These are phyloP conservation scores for Balanococcus diminutus DNA, from an alignment of 2,888 invertebrate genomes.

Conservation along the genomic window DNA sequence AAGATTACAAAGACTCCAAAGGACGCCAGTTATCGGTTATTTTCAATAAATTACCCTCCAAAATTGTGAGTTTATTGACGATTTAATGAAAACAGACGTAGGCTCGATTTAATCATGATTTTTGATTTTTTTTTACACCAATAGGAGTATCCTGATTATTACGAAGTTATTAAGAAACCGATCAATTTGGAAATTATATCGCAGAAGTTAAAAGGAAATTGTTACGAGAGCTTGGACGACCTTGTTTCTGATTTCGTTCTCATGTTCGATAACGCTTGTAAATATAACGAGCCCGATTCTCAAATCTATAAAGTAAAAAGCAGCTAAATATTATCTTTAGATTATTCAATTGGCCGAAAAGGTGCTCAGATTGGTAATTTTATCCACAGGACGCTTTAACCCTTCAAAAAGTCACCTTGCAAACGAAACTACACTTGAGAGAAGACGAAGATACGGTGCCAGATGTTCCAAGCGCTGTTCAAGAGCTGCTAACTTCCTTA, in stretches of 20 bases:
- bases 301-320: constrained; percentile 83
- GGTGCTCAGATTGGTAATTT: neutral
- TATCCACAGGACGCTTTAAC: constrained; percentile 79
- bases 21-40: constrained; percentile 90
- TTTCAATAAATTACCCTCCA: constrained; percentile 93
- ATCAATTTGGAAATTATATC: constrained; percentile 96
- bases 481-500: constrained; percentile 86
- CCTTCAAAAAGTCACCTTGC: constrained; percentile 86
- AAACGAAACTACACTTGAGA: constrained; percentile 86
- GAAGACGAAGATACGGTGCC: constrained; percentile 86
- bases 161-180: constrained; percentile 94
- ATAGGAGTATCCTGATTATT: constrained; percentile 94
- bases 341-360: too few relatives aligned
- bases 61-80: constrained; percentile 66
- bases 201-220: constrained; percentile 70
- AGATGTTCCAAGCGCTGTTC: constrained; percentile 86
- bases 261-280: constrained; percentile 97
- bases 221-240: constrained; percentile 83
- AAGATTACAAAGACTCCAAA: constrained; percentile 85
- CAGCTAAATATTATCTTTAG: neutral
- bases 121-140: neutral
- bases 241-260: constrained; percentile 85
- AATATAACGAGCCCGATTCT: constrained; percentile 96
- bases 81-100: neutral
- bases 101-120: too few relatives aligned